These are phyloP conservation scores for Alloplasta piceator DNA, from an alignment of 2,888 invertebrate genomes.

Conservation along the genomic window DNA sequence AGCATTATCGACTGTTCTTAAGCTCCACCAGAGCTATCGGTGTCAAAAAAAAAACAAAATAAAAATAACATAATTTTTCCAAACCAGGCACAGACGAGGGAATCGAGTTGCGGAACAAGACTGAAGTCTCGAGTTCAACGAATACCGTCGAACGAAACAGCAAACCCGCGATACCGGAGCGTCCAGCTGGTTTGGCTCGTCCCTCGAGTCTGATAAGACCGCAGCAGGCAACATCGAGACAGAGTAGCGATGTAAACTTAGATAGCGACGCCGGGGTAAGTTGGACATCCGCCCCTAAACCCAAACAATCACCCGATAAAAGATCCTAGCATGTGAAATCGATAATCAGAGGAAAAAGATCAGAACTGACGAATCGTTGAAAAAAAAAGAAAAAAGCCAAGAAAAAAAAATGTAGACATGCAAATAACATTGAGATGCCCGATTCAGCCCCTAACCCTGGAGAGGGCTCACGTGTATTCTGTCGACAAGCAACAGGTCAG, in stretches of 20 bases:
- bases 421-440: constrained; percentile 64
- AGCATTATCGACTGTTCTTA: too few species aligned
- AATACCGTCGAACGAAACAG: constrained; percentile 77
- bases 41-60: too few species aligned
- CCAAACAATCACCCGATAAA: too few species aligned
- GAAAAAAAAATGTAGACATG: constrained; percentile 5
- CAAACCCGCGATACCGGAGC: constrained; percentile 93
- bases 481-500: constrained; percentile 91
- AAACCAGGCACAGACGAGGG: constrained; percentile 74
- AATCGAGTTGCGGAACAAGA: constrained; percentile 85
- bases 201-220: constrained; percentile 82
- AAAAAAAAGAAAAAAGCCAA: background rate
- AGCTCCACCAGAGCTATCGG: too few species aligned
- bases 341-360: background rate
- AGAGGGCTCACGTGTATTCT: constrained; percentile 89
- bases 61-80: too few species aligned
- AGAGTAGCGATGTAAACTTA: constrained; percentile 78
- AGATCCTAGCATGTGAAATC: constrained; percentile 40
- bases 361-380: background rate
- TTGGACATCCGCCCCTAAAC: constrained; percentile 46
- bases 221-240: constrained; percentile 72
- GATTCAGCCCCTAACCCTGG: constrained; percentile 84
- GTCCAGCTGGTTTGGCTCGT: constrained; percentile 89
- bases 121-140: constrained; percentile 68
- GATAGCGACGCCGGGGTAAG: constrained; percentile 81